Evolutionary conservation across 2,888 invertebrate species (phyloP).

Genomic region (Tipula confusa): DNA sequence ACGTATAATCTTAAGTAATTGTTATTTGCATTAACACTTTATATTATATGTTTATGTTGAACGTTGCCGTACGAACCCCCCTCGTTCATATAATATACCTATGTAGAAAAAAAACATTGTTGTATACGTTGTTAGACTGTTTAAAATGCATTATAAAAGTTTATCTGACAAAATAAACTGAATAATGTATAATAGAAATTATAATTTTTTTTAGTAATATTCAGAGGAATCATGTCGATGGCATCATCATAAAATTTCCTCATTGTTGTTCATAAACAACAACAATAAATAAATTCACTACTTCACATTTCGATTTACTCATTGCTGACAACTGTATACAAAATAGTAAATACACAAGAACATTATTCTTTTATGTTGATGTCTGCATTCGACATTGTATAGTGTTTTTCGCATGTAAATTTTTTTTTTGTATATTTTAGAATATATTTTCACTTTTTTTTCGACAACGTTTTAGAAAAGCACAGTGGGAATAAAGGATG

Average conservation of each 20-base stretch:
- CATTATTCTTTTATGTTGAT: background rate
- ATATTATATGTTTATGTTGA: background rate
- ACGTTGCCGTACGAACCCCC: background rate
- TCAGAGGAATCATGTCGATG: background rate
- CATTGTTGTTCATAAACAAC: background rate
- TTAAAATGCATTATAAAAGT: background rate
- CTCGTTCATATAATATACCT: too few relatives aligned
- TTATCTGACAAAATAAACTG: slow-evolving; percentile 17
- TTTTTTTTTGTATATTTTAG: too few relatives aligned
- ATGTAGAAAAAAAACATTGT: background rate
- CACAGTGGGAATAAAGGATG: too few relatives aligned
- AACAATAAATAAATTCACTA: background rate
- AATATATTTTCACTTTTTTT: too few relatives aligned
- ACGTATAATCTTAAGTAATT: background rate
- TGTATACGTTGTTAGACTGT: background rate
- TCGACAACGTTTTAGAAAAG: too few relatives aligned
- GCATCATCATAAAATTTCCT: background rate
- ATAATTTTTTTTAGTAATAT: background rate
- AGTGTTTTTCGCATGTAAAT: too few relatives aligned
- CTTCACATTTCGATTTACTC: background rate
- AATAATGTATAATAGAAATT: background rate
- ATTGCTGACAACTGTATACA: background rate
- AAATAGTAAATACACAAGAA: background rate
- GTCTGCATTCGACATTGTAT: background rate
- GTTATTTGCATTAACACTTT: background rate